Conservation (phyloP, 2,888 invertebrate genomes). For the Rutpela maculata region DNA sequence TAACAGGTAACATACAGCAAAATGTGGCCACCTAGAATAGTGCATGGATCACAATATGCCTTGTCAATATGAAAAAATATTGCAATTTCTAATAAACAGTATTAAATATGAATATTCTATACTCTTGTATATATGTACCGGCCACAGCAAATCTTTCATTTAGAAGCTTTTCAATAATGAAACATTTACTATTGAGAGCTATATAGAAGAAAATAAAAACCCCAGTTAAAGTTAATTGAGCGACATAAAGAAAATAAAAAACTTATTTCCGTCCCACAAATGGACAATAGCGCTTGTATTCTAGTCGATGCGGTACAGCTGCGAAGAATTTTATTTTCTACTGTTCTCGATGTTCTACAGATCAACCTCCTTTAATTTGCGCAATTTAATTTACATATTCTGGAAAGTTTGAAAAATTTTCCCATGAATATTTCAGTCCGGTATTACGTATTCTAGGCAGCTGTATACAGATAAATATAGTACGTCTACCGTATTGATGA, state of each 20-base stretch:
- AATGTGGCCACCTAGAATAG: too few species aligned
- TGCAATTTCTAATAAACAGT: too few species aligned
- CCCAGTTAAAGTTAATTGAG: background rate
- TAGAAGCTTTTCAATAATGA: too few species aligned
- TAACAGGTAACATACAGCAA: too few species aligned
- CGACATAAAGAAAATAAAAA: background rate
- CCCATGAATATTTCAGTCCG: background rate
- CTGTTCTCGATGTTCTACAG: background rate
- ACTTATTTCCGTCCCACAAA: background rate
- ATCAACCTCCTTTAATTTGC: background rate
- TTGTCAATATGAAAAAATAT: too few species aligned
- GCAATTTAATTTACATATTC: slow-evolving; percentile 9
- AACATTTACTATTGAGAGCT: too few species aligned
- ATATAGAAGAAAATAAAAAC: too few species aligned
- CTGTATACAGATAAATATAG: background rate
- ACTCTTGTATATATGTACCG: too few species aligned
- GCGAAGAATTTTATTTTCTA: slow-evolving; percentile 5
- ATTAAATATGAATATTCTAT: too few species aligned
- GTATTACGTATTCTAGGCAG: background rate
- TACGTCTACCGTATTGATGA: slow-evolving; percentile 1
- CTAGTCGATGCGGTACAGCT: background rate
- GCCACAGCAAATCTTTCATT: too few species aligned
- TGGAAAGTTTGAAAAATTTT: slow-evolving; percentile 7
- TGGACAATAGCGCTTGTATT: background rate
- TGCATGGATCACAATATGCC: too few species aligned